Evolutionary conservation across 2,113 vertebrate species (phyloP).

Genomic region (Calidris pygmaea): DNA sequence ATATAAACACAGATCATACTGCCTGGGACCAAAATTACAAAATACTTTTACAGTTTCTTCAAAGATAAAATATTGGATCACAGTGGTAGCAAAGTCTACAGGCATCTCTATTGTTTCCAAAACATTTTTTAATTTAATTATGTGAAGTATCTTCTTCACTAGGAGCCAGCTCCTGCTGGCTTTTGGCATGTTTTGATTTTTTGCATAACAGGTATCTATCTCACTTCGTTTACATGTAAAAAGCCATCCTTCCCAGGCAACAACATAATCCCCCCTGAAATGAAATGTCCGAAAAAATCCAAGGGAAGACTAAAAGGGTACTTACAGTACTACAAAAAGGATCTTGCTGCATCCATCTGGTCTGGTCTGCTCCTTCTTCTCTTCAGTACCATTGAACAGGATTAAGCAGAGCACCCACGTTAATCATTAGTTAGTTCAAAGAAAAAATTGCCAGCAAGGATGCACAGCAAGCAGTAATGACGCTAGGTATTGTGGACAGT

Average conservation of each 20-base stretch:
- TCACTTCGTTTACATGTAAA: background rate
- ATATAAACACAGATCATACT: background rate
- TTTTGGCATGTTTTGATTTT: background rate
- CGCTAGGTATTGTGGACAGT: background rate
- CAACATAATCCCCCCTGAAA: background rate
- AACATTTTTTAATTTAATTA: background rate
- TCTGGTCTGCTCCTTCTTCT: background rate
- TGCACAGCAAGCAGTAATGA: background rate
- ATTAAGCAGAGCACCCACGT: background rate
- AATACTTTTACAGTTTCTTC: background rate
- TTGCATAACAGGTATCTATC: background rate
- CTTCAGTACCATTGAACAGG: background rate
- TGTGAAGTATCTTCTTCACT: background rate
- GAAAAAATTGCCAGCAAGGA: background rate
- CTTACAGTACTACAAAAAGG: conserved; percentile 3
- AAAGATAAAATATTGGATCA: background rate
- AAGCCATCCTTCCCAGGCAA: background rate
- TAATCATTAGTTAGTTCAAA: conserved; percentile 55
- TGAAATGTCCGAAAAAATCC: background rate
- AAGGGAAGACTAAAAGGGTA: background rate
- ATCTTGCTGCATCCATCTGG: background rate
- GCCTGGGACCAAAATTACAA: background rate
- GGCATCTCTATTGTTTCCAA: background rate
- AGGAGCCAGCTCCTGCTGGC: background rate
- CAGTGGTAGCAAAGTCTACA: background rate